These are phyloP conservation scores for Drosophila flavopinicola DNA, from an alignment of 2,888 invertebrate species.

Conservation along the genomic window DNA sequence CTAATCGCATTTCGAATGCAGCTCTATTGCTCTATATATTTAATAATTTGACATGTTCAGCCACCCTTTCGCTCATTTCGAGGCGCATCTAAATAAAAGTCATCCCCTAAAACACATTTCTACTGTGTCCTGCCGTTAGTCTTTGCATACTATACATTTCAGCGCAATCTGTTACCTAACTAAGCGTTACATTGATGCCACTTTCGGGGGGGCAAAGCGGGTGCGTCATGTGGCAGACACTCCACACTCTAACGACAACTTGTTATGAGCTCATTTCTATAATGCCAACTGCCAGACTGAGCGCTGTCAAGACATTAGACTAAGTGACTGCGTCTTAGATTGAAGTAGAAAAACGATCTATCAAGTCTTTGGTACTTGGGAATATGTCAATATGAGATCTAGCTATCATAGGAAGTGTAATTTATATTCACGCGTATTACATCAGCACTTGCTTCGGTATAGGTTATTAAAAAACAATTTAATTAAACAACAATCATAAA, in stretches of 20 bases:
- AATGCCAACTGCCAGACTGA: constrained; percentile 1
- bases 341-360: constrained; percentile 6
- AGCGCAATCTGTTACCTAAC: constrained; percentile 77
- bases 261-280: constrained; percentile 30
- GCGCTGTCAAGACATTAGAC: background rate
- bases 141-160: constrained; percentile 65
- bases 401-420: background rate
- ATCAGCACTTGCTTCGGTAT: too few species aligned
- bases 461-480: too few species aligned
- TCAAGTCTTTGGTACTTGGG: background rate
- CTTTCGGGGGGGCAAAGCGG: constrained; percentile 21
- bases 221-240: constrained; percentile 52
- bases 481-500: too few species aligned
- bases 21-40: constrained; percentile 47
- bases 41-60: constrained; percentile 31
- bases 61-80: constrained; percentile 72
- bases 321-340: background rate
- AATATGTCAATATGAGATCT: background rate
- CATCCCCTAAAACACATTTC: constrained; percentile 60
- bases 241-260: constrained; percentile 37
- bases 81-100: constrained; percentile 54
- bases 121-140: constrained; percentile 27
- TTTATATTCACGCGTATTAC: too few species aligned
- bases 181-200: constrained; percentile 76
- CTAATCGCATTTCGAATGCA: constrained; percentile 59